Evolutionary conservation across 1,140 invertebrate species (phyloP).

Genomic region (Apis laboriosa): DNA sequence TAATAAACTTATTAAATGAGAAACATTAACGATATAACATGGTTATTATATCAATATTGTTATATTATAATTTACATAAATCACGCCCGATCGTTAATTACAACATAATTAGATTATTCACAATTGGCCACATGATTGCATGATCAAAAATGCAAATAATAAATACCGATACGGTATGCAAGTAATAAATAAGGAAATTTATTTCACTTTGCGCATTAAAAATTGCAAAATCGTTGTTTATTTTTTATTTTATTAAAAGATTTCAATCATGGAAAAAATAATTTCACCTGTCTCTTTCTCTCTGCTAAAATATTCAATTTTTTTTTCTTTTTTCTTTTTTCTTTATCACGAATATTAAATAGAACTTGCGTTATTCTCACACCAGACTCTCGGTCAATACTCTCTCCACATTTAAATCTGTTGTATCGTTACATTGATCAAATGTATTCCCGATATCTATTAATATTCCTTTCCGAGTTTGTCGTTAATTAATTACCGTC

Average conservation of each 20-base stretch:
- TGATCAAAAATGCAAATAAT: conserved; percentile 25
- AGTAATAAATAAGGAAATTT: background rate
- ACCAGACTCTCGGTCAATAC: too few species aligned
- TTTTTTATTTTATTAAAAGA: too few species aligned
- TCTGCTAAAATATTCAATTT: too few species aligned
- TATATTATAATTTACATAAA: conserved; percentile 44
- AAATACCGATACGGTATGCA: background rate
- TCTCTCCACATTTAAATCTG: too few species aligned
- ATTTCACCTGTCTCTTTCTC: too few species aligned
- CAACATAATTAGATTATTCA: conserved; percentile 43
- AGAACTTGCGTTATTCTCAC: too few species aligned
- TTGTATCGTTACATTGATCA: background rate
- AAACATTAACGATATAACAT: background rate
- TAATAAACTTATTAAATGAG: conserved; percentile 30
- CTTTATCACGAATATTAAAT: too few species aligned
- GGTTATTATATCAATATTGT: conserved; percentile 10
- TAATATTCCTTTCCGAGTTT: background rate
- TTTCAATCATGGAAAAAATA: too few species aligned
- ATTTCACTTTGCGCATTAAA: background rate
- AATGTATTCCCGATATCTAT: background rate
- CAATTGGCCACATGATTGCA: conserved; percentile 27
- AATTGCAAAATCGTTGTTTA: background rate
- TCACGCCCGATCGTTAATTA: conserved; percentile 46
- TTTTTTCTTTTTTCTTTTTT: too few species aligned
- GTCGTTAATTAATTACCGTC: conserved; percentile 5